Evolutionary conservation across 2,113 vertebrate species (phyloP).

Genomic region (Monopterus albus): DNA sequence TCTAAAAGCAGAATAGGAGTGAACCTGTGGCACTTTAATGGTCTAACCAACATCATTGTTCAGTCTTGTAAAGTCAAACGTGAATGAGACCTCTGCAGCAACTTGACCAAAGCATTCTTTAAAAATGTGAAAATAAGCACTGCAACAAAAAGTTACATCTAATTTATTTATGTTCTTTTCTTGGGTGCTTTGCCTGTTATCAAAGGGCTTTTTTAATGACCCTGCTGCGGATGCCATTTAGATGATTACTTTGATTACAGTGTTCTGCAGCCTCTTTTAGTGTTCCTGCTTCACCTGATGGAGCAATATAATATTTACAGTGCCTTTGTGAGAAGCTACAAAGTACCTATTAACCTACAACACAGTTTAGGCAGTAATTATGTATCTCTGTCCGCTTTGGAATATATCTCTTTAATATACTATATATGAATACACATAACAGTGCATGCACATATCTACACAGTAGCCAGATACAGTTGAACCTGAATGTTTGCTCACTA

Average conservation of each 20-base stretch:
- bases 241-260: neutral
- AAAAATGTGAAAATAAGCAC: constrained; percentile 44
- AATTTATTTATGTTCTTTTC: constrained; percentile 16
- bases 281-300: neutral
- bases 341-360: neutral
- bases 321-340: neutral
- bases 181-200: neutral
- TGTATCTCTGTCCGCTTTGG: neutral
- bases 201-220: neutral
- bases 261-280: neutral
- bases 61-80: constrained; percentile 59
- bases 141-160: constrained; percentile 16
- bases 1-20: constrained; percentile 62
- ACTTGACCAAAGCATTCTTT: constrained; percentile 45
- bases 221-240: neutral
- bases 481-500: neutral
- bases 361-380: neutral
- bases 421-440: neutral
- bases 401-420: neutral
- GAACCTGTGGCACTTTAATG: constrained; percentile 74
- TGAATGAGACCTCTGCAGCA: constrained; percentile 57
- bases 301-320: neutral
- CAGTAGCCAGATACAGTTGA: neutral
- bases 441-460: neutral
- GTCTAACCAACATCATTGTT: constrained; percentile 66